Base-by-base conservation (phyloP, 2,797 vertebrate genomes). In the Serranus cabrilla region DNA sequence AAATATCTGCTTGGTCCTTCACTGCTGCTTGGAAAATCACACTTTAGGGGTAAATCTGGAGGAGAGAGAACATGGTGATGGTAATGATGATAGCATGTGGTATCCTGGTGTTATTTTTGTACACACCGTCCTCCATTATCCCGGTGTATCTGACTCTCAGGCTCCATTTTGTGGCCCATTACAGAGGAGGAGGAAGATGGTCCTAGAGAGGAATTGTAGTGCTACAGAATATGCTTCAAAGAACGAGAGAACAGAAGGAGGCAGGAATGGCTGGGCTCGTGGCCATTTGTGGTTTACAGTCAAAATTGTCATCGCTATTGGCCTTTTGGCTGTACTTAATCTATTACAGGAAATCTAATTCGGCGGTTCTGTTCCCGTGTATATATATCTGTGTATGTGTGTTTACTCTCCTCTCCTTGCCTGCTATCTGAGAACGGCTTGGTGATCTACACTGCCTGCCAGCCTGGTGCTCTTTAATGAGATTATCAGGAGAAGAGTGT, bases 401-500 rank as follows among this genome's bases (percentile, higher is more conserved):
- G 63, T 85, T 77, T 77, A 83, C 74, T 56, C 64, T 63, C 43
- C 34, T 50, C 5, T 39, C 49, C 51, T 67, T 54, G 59, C 42
- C 72, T 73, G 74, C 77, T 52, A 51, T 78, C 75, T 58, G 47
- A 75, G 78, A 82, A 86, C 27, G 80, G 81, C 83, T 83, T 57
- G 84, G 78, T 76, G 86, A 87, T 89, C 83, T 71, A 64, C 47
- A 74, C 84, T 88, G 81, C 69, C 87, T 80, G 83, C 74, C 78
- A 81, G 87, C 81, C 82, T 87, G 91, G 83, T 89, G 90, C 89
- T 94, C 92, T 96, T 94, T 95, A 96, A 95, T 95, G 92, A 95
- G 95, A 96, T 96, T 95, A 96, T 94, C 94, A 92, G 91, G 89
- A 93, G 93, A 93, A 90, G 93, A 96, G 95, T 95, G 95, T 95